Percentiles rank a stretch among this genome's conserved stretches.
phyloP scores from a whole-genome alignment of 2,797 vertebrate genomes.

The Characodon lateralis region DNA sequence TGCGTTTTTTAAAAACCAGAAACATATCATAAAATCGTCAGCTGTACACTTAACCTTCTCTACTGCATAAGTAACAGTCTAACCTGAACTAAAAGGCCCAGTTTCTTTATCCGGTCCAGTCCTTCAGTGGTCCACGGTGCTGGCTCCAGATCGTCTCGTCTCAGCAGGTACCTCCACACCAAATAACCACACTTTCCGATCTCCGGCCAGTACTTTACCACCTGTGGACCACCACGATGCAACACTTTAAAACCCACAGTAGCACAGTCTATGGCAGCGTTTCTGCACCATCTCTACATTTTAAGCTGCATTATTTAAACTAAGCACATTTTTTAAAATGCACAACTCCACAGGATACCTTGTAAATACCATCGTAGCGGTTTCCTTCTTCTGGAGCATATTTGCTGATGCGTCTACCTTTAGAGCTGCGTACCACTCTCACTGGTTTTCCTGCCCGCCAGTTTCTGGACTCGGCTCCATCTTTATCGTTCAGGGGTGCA shows the following conservation, averaged over 20 bases:
- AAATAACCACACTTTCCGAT: slow-evolving; percentile 98
- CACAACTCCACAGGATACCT: slow-evolving; percentile 77
- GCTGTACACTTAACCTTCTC: background rate
- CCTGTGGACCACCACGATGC: slow-evolving; percentile 72
- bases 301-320: background rate
- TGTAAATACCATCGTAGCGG: slow-evolving; percentile 99
- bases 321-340: background rate
- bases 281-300: background rate
- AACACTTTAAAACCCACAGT: background rate
- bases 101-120: slow-evolving; percentile 90
- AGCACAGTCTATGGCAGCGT: background rate
- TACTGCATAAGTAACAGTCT: slow-evolving; percentile 19
- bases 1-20: background rate
- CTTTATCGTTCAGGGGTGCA: slow-evolving; percentile 96
- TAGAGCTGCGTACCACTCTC: slow-evolving; percentile 96
- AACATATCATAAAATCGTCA: background rate
- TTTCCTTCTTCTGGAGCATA: slow-evolving; percentile 99
- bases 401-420: slow-evolving; percentile 97
- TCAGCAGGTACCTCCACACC: slow-evolving; percentile 96
- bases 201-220: slow-evolving; percentile 99
- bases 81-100: slow-evolving; percentile 94
- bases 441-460: slow-evolving; percentile 98
- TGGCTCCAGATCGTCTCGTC: slow-evolving; percentile 94
- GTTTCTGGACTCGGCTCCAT: slow-evolving; percentile 96
- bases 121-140: slow-evolving; percentile 98